phyloP scores from a whole-genome alignment of 2,888 invertebrate genomes.

The Mesodorylaimus sp. region DNA sequence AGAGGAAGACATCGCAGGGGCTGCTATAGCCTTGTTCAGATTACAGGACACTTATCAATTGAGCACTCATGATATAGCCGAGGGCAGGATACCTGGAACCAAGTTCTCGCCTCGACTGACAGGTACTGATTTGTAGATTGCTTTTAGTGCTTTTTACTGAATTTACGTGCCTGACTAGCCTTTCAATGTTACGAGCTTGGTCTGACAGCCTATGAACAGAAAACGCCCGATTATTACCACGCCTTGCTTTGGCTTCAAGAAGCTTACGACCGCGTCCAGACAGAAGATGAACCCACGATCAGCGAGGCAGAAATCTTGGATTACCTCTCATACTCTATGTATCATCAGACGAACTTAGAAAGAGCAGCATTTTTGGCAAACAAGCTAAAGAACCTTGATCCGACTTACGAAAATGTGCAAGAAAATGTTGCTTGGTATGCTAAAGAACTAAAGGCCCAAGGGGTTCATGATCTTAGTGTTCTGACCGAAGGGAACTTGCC shows the following conservation, averaged over 20 bases:
- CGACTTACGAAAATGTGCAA: conserved; percentile 56
- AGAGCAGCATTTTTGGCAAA: conserved; percentile 71
- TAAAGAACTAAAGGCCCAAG: conserved; percentile 50
- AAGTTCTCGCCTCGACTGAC: conserved; percentile 48
- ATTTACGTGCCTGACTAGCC: no score
- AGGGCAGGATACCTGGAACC: conserved; percentile 63
- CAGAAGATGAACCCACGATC: conserved; percentile 44
- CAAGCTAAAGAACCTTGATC: conserved; percentile 52
- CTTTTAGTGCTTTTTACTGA: no score
- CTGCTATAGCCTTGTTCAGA: conserved; percentile 72
- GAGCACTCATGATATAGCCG: conserved; percentile 61
- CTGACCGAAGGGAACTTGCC: conserved; percentile 42
- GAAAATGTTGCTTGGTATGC: conserved; percentile 80
- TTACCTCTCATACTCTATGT: conserved; percentile 82
- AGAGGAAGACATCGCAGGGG: conserved; percentile 76
- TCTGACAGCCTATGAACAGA: conserved; percentile 66
- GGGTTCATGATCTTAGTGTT: no score
- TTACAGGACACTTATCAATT: conserved; percentile 83
- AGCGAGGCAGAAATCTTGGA: conserved; percentile 67
- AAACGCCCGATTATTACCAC: conserved; percentile 75
- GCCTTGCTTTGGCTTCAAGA: conserved; percentile 85
- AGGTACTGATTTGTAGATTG: no score
- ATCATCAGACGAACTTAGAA: conserved; percentile 59
- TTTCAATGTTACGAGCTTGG: conserved; percentile 88
- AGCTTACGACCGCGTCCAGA: conserved; percentile 53